Conservation (phyloP, 2,797 vertebrate species). For the Sternarchorhynchus goeldii region DNA sequence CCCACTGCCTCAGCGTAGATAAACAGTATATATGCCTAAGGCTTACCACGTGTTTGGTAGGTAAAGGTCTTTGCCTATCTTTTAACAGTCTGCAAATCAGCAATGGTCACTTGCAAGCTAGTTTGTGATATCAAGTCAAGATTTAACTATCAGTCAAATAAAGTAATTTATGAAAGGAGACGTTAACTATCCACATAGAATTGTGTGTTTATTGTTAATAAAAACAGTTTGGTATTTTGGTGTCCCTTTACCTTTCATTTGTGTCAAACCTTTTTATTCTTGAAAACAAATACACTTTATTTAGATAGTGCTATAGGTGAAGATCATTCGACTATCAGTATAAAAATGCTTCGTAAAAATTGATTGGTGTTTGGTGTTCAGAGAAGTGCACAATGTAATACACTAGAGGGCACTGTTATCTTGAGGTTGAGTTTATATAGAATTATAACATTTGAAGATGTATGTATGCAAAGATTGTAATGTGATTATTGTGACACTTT, state of each 20-base stretch:
- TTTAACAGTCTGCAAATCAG: not conserved
- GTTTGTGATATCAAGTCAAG: not conserved
- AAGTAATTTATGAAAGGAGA: not conserved
- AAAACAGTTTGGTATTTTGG: no score
- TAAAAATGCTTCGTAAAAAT: no score
- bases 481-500: not conserved
- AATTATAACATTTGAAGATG: not conserved
- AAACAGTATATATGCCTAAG: not conserved
- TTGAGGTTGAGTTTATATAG: not conserved
- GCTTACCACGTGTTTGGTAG: not conserved
- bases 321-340: no score
- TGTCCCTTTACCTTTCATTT: no score
- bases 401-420: slow-evolving; percentile 34
- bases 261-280: no score
- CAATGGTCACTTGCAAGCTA: not conserved
- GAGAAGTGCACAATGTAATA: not conserved
- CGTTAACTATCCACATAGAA: not conserved
- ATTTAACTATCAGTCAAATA: not conserved
- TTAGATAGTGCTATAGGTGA: no score
- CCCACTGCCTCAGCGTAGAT: not conserved
- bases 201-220: no score
- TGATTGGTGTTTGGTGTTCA: not conserved
- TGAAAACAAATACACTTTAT: no score
- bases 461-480: not conserved
- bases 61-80: not conserved